Evolutionary conservation across 2,888 invertebrate species (phyloP).

Genomic region (Callyntrura guangdongensis): DNA sequence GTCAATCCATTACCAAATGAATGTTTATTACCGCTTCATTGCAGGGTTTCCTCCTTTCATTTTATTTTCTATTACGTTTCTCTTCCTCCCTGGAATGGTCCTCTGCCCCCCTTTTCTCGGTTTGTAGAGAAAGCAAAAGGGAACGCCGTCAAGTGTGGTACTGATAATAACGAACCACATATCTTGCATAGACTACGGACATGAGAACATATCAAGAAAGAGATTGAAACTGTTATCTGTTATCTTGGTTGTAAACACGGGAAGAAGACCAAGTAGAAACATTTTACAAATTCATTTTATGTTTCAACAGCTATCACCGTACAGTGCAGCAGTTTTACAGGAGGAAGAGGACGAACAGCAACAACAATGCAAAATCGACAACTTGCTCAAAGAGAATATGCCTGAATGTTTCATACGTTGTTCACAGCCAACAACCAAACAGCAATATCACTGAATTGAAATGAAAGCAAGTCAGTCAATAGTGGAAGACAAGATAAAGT

Average conservation of each 20-base stretch:
- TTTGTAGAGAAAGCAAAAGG: conserved; percentile 2
- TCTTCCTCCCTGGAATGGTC: neutral
- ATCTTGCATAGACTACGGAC: neutral
- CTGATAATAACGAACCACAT: neutral
- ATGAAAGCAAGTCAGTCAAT: conserved; percentile 8
- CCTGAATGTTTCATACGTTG: no score
- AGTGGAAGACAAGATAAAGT: neutral
- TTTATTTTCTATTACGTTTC: neutral
- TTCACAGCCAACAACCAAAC: conserved; percentile 6
- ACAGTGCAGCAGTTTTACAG: neutral
- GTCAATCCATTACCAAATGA: conserved; percentile 38
- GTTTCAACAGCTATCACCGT: neutral
- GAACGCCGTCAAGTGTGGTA: neutral
- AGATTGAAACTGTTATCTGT: neutral
- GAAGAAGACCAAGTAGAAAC: neutral
- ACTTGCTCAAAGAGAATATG: neutral
- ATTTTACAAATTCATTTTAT: conserved; percentile 14
- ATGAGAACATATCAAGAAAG: neutral
- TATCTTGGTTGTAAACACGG: neutral
- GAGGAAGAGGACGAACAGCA: no score
- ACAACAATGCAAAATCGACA: neutral
- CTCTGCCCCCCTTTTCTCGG: neutral
- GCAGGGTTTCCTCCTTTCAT: neutral
- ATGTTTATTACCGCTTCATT: conserved; percentile 30
- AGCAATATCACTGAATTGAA: neutral